Base-by-base conservation (phyloP, 2,797 vertebrate genomes). In the Capromys pilorides region DNA sequence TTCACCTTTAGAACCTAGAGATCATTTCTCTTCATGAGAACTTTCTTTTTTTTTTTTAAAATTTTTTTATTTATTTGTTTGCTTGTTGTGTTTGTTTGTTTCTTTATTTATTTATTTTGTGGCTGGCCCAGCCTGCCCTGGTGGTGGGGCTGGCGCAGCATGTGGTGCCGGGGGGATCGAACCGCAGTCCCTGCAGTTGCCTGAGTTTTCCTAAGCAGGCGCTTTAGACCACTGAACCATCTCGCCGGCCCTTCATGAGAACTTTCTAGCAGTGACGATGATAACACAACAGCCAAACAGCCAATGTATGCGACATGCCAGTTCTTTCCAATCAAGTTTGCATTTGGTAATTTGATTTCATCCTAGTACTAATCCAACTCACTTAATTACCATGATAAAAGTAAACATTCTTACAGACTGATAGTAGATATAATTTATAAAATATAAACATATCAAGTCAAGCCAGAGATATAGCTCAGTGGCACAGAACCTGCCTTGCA, bases 311-410 rank as follows among this genome's bases (percentile, higher is more conserved):
- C 31, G 80, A 62, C 6, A 88, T 51, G 51, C 31, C 28, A 61
- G 67, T 86, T 94, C 71, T 94, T 96, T 79, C 54, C 61, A 78
- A 54, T 1, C 33, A 41, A 84, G 59, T 78, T 80, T 66, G 71
- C 10, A 66, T 51, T 85, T 28, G 31, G 5, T 64, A 85, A 91
- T 51, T 93, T 73, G 61, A 78, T 90, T 92, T 96, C 31, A 81
- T 81, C 79, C 89, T 54, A 91, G 67, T 67, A 57, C 36, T 81
- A 91, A n/a, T 57, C 67, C 51, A 86, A 61, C 45, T 78, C n/a
- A 66, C 67, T 92, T 79, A 67, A 45, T 86, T 67, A 91, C 12
- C 28, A 78, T 78, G 71, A 82, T 90, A 66, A 88, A 77, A 95
- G 89, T 10, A 85, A 54, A 93, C 73, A 90, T 54, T 79, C 57